Percentiles rank a stretch among this genome's conserved stretches.
These are phyloP conservation scores for Halcyon leucocephala DNA, from an alignment of 2,797 vertebrate genomes.

Conservation along the genomic window DNA sequence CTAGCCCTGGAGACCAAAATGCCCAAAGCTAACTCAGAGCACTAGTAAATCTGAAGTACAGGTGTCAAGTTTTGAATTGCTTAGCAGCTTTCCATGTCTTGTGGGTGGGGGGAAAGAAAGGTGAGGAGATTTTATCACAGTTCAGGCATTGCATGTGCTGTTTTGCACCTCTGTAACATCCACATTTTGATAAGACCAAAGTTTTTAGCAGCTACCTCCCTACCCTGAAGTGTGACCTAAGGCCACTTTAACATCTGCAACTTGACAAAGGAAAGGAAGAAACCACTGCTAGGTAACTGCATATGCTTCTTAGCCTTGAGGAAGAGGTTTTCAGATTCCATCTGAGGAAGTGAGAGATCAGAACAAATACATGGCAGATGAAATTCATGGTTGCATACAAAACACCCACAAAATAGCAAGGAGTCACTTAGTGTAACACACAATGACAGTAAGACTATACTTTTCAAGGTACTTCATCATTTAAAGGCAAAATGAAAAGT, in stretches of 20 bases:
- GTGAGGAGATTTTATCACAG: neutral
- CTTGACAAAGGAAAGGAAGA: neutral
- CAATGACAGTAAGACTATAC: fast-evolving
- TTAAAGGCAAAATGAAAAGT: neutral
- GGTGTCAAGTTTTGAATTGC: neutral
- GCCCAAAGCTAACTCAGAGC: neutral
- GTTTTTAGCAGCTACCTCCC: neutral
- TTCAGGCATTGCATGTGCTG: neutral
- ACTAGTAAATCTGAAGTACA: neutral
- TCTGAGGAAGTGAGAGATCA: neutral
- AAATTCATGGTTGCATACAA: neutral
- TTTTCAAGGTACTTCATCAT: neutral
- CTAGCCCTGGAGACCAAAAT: neutral
- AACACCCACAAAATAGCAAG: neutral
- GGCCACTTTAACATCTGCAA: neutral
- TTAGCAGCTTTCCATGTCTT: neutral
- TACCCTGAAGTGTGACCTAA: neutral
- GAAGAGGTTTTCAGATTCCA: neutral
- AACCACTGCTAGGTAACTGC: neutral
- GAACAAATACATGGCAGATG: neutral
- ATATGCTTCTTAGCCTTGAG: neutral
- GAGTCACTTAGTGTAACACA: neutral
- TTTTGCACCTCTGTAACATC: neutral
- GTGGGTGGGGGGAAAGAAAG: too few relatives aligned
- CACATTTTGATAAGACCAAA: neutral